Evolutionary conservation across 1,140 invertebrate genomes (phyloP).

Genomic region (Apocrypta bakeri): DNA sequence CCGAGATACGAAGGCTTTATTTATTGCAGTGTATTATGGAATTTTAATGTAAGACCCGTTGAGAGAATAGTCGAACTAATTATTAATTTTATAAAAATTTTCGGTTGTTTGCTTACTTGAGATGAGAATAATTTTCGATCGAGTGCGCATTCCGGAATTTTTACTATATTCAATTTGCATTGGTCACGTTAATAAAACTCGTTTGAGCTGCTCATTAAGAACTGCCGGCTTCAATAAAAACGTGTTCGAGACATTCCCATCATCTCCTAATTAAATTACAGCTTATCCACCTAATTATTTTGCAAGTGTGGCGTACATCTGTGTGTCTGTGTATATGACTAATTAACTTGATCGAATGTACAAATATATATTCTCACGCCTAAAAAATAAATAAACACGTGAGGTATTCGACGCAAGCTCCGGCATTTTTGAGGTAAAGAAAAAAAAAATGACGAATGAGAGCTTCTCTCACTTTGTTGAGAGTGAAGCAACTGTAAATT

Average conservation of each 20-base stretch:
- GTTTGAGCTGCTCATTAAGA: not conserved
- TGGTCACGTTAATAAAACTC: too few species aligned
- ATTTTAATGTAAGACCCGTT: not conserved
- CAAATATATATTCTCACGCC: not conserved
- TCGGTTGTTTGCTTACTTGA: too few species aligned
- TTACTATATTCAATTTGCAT: too few species aligned
- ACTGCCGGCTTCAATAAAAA: not conserved
- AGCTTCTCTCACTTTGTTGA: not conserved
- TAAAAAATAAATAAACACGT: too few species aligned
- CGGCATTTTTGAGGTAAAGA: too few species aligned
- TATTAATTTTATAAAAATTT: too few species aligned
- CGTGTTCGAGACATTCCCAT: not conserved
- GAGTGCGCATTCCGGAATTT: too few species aligned
- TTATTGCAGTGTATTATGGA: not conserved
- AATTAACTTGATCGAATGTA: not conserved
- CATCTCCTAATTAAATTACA: not conserved
- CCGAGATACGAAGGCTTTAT: not conserved
- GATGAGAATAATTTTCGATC: too few species aligned
- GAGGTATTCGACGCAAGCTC: not conserved
- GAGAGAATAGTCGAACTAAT: not conserved
- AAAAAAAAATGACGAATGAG: constrained; percentile 8
- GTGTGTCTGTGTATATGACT: too few species aligned
- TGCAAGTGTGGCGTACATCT: too few species aligned
- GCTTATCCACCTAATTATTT: not conserved
- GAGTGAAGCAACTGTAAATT: constrained; percentile 14